These are phyloP conservation scores for Rhaphigaster nebulosa DNA, from an alignment of 2,888 invertebrate genomes.

Conservation along the genomic window DNA sequence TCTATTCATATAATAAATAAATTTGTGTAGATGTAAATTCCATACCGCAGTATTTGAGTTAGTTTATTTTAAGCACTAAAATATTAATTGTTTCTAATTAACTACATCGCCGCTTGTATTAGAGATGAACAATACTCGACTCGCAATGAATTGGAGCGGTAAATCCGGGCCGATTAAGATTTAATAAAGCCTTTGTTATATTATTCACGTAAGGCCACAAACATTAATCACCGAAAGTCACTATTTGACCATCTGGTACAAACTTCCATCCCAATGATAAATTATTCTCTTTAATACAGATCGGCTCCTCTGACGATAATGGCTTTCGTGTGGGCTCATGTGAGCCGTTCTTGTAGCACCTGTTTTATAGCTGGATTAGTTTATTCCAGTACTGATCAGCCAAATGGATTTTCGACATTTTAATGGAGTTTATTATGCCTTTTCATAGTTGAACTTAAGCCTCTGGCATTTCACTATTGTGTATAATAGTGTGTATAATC, in stretches of 20 bases:
- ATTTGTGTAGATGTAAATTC: no score
- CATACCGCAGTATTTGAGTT: no score
- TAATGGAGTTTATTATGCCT: neutral
- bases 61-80: no score
- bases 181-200: conserved; percentile 22
- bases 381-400: neutral
- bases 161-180: neutral
- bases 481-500: no score
- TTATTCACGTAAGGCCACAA: neutral
- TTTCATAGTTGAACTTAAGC: no score
- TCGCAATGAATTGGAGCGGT: neutral
- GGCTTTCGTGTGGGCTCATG: neutral
- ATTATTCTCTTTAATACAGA: conserved; percentile 25
- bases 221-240: conserved; percentile 22
- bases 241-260: neutral
- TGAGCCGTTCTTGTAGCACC: neutral
- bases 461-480: no score
- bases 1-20: no score
- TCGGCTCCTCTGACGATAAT: neutral
- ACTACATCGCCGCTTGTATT: neutral
- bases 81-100: no score
- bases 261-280: neutral
- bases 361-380: neutral
- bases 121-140: neutral
- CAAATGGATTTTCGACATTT: neutral